Evolutionary conservation across 2,797 vertebrate genomes (phyloP).

Genomic region (Eurystomus glaucurus): DNA sequence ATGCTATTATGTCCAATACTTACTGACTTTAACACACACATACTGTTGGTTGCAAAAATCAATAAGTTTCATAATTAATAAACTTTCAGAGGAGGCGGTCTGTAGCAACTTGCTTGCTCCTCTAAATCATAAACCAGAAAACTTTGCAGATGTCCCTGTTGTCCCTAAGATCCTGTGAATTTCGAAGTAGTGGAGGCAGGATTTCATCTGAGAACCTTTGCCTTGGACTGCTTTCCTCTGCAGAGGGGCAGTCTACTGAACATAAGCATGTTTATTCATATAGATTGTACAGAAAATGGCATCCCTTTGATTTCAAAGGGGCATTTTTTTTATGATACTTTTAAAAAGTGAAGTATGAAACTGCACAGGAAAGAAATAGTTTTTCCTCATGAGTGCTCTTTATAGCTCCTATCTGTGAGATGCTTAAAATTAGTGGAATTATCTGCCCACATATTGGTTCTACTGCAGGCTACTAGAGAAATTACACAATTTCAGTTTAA

Average conservation of each 20-base stretch:
- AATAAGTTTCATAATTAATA: background rate
- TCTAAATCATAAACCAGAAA: background rate
- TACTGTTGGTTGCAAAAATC: background rate
- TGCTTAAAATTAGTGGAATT: background rate
- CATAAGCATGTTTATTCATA: background rate
- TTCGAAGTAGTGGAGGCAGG: background rate
- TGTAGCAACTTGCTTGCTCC: background rate
- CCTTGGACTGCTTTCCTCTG: background rate
- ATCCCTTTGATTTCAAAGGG: background rate
- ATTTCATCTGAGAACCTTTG: background rate
- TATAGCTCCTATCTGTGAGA: background rate
- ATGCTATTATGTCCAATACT: background rate
- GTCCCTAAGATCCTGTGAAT: background rate
- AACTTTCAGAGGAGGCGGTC: background rate
- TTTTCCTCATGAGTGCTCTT: too few species aligned
- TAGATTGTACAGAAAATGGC: background rate
- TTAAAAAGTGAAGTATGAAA: background rate
- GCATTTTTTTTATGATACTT: background rate
- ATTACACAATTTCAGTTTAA: background rate
- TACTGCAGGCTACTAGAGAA: background rate
- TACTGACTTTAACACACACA: background rate
- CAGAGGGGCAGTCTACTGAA: fast-evolving
- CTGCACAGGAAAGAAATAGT: background rate
- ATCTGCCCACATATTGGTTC: background rate
- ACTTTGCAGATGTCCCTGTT: background rate